Evolutionary conservation across 1,140 invertebrate genomes (phyloP).

Genomic region (Diplogasteroides magnus): DNA sequence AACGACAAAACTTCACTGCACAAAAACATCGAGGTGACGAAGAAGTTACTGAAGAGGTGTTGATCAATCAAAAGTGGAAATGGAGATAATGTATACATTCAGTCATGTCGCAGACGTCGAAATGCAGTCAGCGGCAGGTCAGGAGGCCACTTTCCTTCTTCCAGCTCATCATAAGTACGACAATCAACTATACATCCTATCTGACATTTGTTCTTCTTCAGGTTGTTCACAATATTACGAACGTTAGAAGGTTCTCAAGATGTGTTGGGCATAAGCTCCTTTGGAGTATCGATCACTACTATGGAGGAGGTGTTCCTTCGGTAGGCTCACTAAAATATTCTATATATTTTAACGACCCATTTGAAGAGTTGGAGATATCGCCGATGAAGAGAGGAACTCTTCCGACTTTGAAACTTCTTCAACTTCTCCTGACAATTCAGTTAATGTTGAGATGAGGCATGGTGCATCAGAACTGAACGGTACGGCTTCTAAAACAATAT

Average conservation of each 20-base stretch:
- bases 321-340: slow-evolving; percentile 20
- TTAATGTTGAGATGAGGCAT: too few relatives aligned
- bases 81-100: too few relatives aligned
- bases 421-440: too few relatives aligned
- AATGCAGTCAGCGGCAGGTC: slow-evolving; percentile 26
- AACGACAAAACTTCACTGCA: too few relatives aligned
- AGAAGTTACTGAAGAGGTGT: not conserved
- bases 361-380: not conserved
- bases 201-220: too few relatives aligned
- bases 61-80: not conserved
- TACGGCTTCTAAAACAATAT: too few relatives aligned
- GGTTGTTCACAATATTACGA: slow-evolving; percentile 28
- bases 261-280: slow-evolving; percentile 57
- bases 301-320: slow-evolving; percentile 62
- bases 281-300: slow-evolving; percentile 60
- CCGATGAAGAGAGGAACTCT: not conserved
- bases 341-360: not conserved
- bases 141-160: slow-evolving; percentile 30
- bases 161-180: too few relatives aligned
- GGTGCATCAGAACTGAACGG: too few relatives aligned
- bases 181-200: too few relatives aligned
- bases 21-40: not conserved
- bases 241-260: slow-evolving; percentile 26
- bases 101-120: slow-evolving; percentile 7
- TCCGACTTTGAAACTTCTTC: not conserved